Evolutionary conservation across 2,888 invertebrate species (phyloP).

Genomic region (Asteroscopus sphinx): DNA sequence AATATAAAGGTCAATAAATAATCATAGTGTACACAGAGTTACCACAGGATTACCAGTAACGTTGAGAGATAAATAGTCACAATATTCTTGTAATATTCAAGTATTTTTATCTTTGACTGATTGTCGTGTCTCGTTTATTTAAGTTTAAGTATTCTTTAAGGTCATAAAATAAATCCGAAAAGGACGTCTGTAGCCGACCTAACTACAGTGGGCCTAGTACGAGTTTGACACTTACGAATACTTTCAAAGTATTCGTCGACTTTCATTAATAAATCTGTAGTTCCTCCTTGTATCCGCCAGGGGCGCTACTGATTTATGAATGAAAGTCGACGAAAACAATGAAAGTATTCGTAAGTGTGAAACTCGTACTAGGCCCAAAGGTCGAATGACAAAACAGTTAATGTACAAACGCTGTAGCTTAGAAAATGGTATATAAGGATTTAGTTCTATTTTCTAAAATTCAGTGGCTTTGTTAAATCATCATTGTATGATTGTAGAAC

Average conservation of each 20-base stretch:
- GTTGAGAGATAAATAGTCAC: constrained; percentile 36
- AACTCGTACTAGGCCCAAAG: too few relatives aligned
- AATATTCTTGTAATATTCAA: constrained; percentile 41
- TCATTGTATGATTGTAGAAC: background rate
- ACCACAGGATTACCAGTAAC: constrained; percentile 44
- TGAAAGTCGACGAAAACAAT: too few relatives aligned
- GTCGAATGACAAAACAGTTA: constrained; percentile 26
- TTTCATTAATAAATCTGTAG: too few relatives aligned
- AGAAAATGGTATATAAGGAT: constrained; percentile 38
- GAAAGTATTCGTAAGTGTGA: too few relatives aligned
- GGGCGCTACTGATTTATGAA: too few relatives aligned
- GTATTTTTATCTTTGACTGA: constrained; percentile 50
- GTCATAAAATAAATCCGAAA: constrained; percentile 40
- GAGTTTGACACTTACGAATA: too few relatives aligned
- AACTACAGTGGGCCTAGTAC: too few relatives aligned
- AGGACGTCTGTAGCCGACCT: constrained; percentile 56
- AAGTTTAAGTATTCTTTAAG: constrained; percentile 38
- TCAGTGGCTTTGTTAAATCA: constrained; percentile 28
- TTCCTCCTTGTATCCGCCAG: too few relatives aligned
- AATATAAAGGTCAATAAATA: constrained; percentile 10
- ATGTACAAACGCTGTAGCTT: constrained; percentile 57
- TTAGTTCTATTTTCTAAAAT: constrained; percentile 46
- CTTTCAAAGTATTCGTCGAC: too few relatives aligned
- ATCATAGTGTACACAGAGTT: constrained; percentile 31
- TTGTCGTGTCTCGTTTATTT: constrained; percentile 42